Evolutionary conservation across 2,797 vertebrate genomes (phyloP).

Genomic region (Poecile montanus): DNA sequence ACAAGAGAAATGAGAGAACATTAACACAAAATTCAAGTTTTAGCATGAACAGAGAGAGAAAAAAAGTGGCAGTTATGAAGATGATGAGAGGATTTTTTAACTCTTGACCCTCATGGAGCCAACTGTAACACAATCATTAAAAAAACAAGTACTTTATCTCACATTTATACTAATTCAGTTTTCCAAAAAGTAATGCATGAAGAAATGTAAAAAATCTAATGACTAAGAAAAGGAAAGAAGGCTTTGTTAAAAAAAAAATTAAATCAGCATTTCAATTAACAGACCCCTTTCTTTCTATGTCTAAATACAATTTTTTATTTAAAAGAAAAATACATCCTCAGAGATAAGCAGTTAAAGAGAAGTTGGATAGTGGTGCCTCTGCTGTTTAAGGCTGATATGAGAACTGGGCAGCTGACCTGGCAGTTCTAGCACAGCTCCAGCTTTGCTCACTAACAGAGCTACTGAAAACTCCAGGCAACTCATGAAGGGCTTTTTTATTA

Average conservation of each 20-base stretch:
- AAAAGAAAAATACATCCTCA: not conserved
- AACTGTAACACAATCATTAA: not conserved
- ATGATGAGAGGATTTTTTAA: not conserved
- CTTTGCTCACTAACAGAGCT: not conserved
- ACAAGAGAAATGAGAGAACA: conserved; percentile 26
- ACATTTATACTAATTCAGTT: not conserved
- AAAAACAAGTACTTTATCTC: not conserved
- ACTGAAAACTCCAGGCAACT: not conserved
- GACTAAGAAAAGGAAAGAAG: not conserved
- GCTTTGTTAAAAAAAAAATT: not conserved
- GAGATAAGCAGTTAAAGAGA: not conserved
- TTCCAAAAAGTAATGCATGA: not conserved
- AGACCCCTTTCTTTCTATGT: not conserved
- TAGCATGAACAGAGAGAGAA: not conserved
- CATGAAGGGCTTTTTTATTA: not conserved
- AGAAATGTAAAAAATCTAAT: not conserved
- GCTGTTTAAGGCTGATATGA: not conserved
- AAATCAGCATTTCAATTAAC: not conserved
- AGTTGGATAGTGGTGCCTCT: not conserved
- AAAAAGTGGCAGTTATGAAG: not conserved
- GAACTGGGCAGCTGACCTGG: not conserved
- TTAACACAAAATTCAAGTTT: not conserved
- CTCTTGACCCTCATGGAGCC: not conserved
- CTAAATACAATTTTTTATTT: not conserved
- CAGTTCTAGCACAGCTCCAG: not conserved